Evolutionary conservation across 2,888 invertebrate species (phyloP).

Genomic region (Agonopterix subpropinquella): DNA sequence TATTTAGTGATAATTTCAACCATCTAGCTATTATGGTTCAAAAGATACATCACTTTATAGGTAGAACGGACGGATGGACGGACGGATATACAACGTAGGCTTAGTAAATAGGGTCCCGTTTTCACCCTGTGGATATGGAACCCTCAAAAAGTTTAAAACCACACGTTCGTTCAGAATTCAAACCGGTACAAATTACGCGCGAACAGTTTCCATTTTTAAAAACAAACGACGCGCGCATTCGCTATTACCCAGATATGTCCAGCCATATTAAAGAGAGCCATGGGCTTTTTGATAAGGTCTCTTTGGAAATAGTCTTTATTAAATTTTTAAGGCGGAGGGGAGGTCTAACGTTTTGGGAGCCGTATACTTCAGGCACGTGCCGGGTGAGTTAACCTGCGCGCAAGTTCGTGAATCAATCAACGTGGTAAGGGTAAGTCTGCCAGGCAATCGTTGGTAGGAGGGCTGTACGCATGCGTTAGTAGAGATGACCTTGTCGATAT

Average conservation of each 20-base stretch:
- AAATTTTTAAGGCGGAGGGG: conserved; percentile 16
- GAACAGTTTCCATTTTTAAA: conserved; percentile 27
- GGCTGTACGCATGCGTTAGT: conserved; percentile 54
- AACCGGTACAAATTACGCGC: conserved; percentile 2
- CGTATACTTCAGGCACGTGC: conserved; percentile 31
- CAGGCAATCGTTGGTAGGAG: conserved; percentile 43
- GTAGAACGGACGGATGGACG: too few relatives aligned
- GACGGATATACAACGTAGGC: too few relatives aligned
- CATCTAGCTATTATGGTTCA: too few relatives aligned
- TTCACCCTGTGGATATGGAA: too few relatives aligned
- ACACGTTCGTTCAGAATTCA: neutral
- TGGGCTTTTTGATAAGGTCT: conserved; percentile 19
- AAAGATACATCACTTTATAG: too few relatives aligned
- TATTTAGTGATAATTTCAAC: too few relatives aligned
- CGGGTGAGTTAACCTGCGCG: conserved; percentile 57
- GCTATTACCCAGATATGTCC: conserved; percentile 30
- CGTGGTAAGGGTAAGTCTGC: conserved; percentile 54
- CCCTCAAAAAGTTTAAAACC: neutral
- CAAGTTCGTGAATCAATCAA: conserved; percentile 72
- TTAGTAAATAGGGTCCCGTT: too few relatives aligned
- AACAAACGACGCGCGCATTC: conserved; percentile 33
- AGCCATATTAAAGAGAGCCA: conserved; percentile 26
- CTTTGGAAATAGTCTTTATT: conserved; percentile 11
- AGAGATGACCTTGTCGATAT: conserved; percentile 39
- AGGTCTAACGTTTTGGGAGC: conserved; percentile 34